Evolutionary conservation across 2,113 vertebrate species (phyloP).

Genomic region (Carassius gibelio): DNA sequence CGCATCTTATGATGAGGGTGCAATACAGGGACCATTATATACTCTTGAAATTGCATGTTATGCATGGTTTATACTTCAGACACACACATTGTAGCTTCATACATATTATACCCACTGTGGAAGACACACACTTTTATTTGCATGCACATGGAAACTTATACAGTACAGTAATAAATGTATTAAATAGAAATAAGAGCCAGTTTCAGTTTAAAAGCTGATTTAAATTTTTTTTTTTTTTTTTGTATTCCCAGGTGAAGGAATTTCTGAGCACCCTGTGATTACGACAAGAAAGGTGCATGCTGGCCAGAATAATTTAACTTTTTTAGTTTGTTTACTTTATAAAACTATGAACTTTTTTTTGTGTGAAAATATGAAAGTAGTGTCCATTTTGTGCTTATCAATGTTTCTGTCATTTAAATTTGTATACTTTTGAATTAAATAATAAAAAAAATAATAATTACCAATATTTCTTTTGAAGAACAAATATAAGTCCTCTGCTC

Average conservation of each 20-base stretch:
- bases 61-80: background rate
- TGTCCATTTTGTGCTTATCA: background rate
- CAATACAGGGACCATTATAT: background rate
- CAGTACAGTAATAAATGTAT: background rate
- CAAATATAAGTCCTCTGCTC: background rate
- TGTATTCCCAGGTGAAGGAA: slow-evolving; percentile 70
- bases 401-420: background rate
- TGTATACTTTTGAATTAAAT: slow-evolving; percentile 12
- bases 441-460: background rate
- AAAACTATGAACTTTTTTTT: background rate
- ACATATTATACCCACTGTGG: background rate
- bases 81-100: background rate
- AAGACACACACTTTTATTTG: background rate
- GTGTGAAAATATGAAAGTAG: background rate
- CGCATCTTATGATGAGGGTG: background rate
- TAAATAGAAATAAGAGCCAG: background rate
- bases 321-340: background rate
- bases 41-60: background rate
- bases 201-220: background rate
- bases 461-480: background rate
- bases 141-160: background rate
- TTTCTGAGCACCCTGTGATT: slow-evolving; percentile 69
- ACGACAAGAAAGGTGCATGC: background rate
- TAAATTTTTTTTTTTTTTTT: background rate
- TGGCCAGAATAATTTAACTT: background rate